Percentiles rank a stretch among this genome's conserved stretches.
These are phyloP conservation scores for Acleris emargana DNA, from an alignment of 2,888 invertebrate species.

Conservation along the genomic window DNA sequence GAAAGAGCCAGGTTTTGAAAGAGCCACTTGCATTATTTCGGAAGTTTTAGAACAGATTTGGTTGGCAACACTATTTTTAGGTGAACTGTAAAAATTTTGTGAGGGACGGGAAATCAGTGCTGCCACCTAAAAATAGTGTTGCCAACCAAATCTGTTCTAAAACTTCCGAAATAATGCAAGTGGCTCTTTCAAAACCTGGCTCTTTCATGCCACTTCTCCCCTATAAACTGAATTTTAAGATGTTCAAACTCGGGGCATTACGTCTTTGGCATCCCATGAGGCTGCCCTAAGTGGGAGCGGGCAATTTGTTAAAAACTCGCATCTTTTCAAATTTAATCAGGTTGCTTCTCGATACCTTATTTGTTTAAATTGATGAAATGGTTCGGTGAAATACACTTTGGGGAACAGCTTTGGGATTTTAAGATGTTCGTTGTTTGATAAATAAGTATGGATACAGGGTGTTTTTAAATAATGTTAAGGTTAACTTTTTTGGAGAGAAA, in stretches of 20 bases:
- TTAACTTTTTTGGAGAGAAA: too few species aligned
- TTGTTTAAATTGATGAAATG: constrained; percentile 73
- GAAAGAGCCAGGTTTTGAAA: too few species aligned
- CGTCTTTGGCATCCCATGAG: constrained; percentile 59
- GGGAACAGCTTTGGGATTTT: constrained; percentile 41
- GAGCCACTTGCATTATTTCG: too few species aligned
- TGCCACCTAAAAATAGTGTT: too few species aligned
- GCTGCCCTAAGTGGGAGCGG: constrained; percentile 48
- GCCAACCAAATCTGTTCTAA: too few species aligned
- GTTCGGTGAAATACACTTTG: constrained; percentile 62
- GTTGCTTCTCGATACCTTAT: constrained; percentile 76
- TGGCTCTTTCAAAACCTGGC: too few species aligned
- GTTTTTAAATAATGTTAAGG: background rate
- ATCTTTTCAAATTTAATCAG: constrained; percentile 70
- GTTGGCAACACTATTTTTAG: too few species aligned
- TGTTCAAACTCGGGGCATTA: constrained; percentile 60
- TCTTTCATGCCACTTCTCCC: too few species aligned
- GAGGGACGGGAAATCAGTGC: too few species aligned
- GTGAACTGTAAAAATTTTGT: too few species aligned
- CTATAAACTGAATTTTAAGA: constrained; percentile 71
- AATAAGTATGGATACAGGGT: background rate
- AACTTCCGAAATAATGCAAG: too few species aligned
- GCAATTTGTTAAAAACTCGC: constrained; percentile 51
- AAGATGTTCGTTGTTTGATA: background rate
- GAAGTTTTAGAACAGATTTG: too few species aligned